A percentile compares a stretch with the other conserved stretches of the same genome.
phyloP scores from a whole-genome alignment of 2,113 vertebrate genomes.

The Perca flavescens region DNA sequence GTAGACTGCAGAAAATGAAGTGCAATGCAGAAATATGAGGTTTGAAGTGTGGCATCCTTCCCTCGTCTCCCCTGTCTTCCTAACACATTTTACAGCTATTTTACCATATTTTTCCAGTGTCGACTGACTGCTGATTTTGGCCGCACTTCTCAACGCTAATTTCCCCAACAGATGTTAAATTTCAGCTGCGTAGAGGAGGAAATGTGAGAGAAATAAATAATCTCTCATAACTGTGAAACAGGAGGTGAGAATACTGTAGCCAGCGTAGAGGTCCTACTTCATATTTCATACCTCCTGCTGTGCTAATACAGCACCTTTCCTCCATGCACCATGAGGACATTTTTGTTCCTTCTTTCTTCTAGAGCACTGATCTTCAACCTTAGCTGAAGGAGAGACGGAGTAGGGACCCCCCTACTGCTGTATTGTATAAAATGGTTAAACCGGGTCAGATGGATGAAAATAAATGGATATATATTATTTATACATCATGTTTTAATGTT shows the following conservation, averaged over 20 bases:
- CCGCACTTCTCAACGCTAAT: not conserved
- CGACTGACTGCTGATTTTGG: constrained; percentile 41
- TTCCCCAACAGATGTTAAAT: constrained; percentile 55
- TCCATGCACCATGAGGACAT: not conserved
- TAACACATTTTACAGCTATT: constrained; percentile 24
- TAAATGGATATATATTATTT: no score
- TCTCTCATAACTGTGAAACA: constrained; percentile 43
- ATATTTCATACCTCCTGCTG: constrained; percentile 34
- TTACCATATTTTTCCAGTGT: constrained; percentile 35
- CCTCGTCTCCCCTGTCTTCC: not conserved
- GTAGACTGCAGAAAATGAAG: constrained; percentile 8
- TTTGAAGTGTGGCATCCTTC: constrained; percentile 21
- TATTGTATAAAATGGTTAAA: no score
- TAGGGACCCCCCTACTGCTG: no score
- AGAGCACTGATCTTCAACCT: no score
- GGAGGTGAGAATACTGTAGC: constrained; percentile 25
- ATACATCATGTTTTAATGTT: no score
- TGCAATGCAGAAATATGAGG: constrained; percentile 27
- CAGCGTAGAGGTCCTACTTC: constrained; percentile 13
- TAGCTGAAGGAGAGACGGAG: no score
- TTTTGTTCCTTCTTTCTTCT: not conserved
- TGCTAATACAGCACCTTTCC: constrained; percentile 9
- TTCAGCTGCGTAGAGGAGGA: constrained; percentile 37
- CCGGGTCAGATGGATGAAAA: no score
- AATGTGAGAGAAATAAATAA: constrained; percentile 40